phyloP scores from a whole-genome alignment of 1,140 invertebrate genomes.

The Brachionus asplanchnoidis region DNA sequence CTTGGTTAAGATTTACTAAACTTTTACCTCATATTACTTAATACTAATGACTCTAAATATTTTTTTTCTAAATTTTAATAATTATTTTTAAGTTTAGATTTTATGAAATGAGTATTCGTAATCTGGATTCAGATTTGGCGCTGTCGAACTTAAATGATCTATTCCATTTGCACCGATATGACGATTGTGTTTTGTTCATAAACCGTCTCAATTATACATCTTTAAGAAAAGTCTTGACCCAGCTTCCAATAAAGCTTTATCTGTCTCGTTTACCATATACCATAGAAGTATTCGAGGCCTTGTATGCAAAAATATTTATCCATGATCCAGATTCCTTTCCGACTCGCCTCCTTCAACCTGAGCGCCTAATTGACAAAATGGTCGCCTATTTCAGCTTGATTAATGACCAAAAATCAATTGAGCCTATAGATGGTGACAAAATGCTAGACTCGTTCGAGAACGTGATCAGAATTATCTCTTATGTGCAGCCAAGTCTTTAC shows the following conservation, averaged over 20 bases:
- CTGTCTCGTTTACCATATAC: constrained; percentile 27
- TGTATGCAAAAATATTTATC: constrained; percentile 42
- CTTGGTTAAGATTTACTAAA: no score
- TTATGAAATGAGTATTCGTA: constrained; percentile 37
- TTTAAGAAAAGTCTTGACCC: constrained; percentile 4
- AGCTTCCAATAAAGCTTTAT: constrained; percentile 23
- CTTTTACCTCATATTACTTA: no score
- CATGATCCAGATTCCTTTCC: constrained; percentile 37
- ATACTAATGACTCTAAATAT: no score
- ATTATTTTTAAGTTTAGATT: background rate
- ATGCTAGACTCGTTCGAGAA: constrained; percentile 22
- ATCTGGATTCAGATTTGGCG: constrained; percentile 22
- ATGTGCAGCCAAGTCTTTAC: constrained; percentile 20
- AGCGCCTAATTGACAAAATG: constrained; percentile 39
- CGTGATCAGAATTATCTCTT: constrained; percentile 35
- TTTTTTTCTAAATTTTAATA: no score
- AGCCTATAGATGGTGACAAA: constrained; percentile 18
- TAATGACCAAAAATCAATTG: background rate
- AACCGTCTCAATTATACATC: constrained; percentile 6
- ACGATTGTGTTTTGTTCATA: constrained; percentile 38
- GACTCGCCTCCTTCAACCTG: background rate
- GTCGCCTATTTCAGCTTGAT: constrained; percentile 17
- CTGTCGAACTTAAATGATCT: constrained; percentile 3
- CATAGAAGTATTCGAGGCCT: constrained; percentile 28
- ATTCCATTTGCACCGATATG: constrained; percentile 34